phyloP scores from a whole-genome alignment of 2,797 vertebrate species.

The Pelobates cultripes region DNA sequence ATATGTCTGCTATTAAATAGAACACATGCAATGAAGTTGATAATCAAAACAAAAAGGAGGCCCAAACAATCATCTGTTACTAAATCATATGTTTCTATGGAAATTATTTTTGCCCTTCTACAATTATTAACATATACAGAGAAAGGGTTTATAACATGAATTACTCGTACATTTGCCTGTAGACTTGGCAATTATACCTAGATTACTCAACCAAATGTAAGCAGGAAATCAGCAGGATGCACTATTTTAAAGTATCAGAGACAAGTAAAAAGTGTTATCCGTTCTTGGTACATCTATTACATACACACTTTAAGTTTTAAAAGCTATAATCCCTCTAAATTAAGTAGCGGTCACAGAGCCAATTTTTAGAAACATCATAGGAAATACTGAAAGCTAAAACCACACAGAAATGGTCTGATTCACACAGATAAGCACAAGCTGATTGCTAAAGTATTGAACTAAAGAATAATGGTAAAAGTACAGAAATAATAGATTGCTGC shows the following conservation, averaged over 20 bases:
- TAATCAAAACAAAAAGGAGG: too few species aligned
- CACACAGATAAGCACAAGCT: slow-evolving; percentile 21
- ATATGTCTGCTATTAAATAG: too few species aligned
- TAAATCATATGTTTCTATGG: background rate
- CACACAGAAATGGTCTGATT: background rate
- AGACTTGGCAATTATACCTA: background rate
- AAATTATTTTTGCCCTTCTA: background rate
- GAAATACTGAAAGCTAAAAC: slow-evolving; percentile 12
- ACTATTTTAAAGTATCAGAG: slow-evolving; percentile 6
- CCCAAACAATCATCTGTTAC: background rate
- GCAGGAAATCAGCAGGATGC: background rate
- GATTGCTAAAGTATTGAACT: slow-evolving; percentile 12
- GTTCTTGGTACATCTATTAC: slow-evolving; percentile 7
- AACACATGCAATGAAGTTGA: too few species aligned
- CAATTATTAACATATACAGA: background rate
- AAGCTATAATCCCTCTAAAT: slow-evolving; percentile 40
- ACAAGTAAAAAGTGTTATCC: slow-evolving; percentile 18
- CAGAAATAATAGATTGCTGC: background rate
- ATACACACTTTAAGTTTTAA: slow-evolving; percentile 22
- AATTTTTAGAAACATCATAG: slow-evolving; percentile 22
- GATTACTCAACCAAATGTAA: slow-evolving; percentile 5
- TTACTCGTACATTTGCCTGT: background rate
- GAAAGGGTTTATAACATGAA: background rate
- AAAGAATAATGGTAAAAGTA: slow-evolving; percentile 16
- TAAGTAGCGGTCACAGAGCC: slow-evolving; percentile 1